These are phyloP conservation scores for Oncopodura yosiiana DNA, from an alignment of 1,140 invertebrate species.

Conservation along the genomic window DNA sequence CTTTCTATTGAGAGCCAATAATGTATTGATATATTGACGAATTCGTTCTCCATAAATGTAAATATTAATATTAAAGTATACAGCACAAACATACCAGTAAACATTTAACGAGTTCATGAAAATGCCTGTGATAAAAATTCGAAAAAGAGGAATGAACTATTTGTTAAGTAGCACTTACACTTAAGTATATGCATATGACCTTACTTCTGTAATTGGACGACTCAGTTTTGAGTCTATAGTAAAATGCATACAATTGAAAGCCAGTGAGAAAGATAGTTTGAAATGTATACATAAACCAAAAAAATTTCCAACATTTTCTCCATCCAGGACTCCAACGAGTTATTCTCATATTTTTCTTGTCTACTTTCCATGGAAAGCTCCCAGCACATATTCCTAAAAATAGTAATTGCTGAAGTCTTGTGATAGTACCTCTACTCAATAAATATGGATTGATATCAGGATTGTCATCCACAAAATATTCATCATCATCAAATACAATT, in stretches of 20 bases:
- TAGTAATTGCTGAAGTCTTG: no score
- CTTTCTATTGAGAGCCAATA: constrained; percentile 1
- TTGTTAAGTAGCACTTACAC: no score
- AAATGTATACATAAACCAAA: constrained; percentile 14
- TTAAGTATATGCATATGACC: no score
- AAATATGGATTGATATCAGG: no score
- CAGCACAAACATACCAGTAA: constrained; percentile 11
- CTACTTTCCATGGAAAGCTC: no score
- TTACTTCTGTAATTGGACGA: constrained; percentile 12
- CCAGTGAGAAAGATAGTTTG: background rate
- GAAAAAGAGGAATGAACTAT: no score
- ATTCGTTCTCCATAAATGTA: constrained; percentile 11
- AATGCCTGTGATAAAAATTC: no score
- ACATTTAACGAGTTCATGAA: constrained; percentile 15
- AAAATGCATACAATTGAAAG: constrained; percentile 16
- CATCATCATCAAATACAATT: no score
- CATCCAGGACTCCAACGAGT: background rate
- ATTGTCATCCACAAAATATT: no score
- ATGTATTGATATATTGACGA: constrained; percentile 11
- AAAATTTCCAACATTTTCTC: background rate
- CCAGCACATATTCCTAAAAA: no score
- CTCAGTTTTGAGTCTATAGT: background rate
- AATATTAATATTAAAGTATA: constrained; percentile 13
- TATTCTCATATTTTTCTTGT: background rate
- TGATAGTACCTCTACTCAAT: no score